Evolutionary conservation across 1,140 invertebrate species (phyloP).

Genomic region (Cydia amplana): DNA sequence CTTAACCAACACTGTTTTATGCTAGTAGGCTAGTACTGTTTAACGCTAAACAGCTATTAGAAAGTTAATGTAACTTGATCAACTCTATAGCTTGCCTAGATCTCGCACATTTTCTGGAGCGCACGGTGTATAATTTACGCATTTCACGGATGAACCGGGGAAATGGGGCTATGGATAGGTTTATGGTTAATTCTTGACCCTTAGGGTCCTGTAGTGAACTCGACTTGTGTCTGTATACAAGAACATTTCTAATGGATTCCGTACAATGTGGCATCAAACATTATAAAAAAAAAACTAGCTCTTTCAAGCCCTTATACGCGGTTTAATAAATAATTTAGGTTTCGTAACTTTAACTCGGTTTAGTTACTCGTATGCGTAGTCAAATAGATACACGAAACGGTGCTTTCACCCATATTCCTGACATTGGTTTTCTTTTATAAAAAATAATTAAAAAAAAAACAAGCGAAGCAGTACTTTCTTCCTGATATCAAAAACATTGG

Average conservation of each 20-base stretch:
- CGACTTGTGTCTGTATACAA: no score
- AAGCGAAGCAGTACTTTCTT: no score
- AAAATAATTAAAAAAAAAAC: no score
- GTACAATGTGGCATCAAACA: not conserved
- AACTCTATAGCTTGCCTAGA: not conserved
- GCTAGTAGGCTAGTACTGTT: not conserved
- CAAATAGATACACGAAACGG: no score
- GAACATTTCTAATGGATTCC: not conserved
- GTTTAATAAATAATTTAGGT: no score
- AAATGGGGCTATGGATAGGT: not conserved
- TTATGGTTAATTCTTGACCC: constrained; percentile 26
- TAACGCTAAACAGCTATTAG: constrained; percentile 1
- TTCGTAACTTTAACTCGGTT: no score
- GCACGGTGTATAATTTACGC: constrained; percentile 26
- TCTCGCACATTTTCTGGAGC: constrained; percentile 4
- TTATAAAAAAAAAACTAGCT: not conserved
- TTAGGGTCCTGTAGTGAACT: not conserved
- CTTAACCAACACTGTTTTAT: not conserved
- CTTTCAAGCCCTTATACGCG: no score
- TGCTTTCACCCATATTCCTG: no score
- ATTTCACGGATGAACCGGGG: constrained; percentile 19
- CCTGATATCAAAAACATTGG: no score
- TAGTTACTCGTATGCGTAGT: no score
- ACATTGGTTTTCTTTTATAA: no score
- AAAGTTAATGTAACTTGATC: constrained; percentile 5